Evolutionary conservation across 2,113 vertebrate genomes (phyloP).

Genomic region (Nothobranchius furzeri): DNA sequence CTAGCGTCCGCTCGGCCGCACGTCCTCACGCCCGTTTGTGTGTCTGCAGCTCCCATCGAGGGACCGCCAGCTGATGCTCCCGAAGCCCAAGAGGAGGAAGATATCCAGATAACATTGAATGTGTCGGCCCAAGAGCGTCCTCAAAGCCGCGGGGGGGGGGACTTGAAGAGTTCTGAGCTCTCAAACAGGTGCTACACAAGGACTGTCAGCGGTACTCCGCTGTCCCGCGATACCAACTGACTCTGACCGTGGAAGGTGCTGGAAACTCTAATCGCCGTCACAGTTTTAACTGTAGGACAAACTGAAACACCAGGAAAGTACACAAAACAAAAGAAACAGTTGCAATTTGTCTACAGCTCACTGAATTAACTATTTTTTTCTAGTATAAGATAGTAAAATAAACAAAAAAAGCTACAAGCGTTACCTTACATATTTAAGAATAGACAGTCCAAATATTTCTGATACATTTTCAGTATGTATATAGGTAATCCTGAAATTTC

Average conservation of each 20-base stretch:
- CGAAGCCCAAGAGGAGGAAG: conserved; percentile 98
- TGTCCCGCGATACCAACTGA: conserved; percentile 64
- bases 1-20: too few species aligned
- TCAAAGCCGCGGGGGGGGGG: conserved; percentile 65
- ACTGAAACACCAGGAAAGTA: conserved; percentile 3
- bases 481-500: conserved; percentile 98
- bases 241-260: conserved; percentile 78
- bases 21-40: neutral
- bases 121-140: conserved; percentile 76
- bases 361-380: conserved; percentile 90
- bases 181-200: conserved; percentile 74
- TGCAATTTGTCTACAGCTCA: conserved; percentile 88
- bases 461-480: conserved; percentile 99
- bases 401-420: conserved; percentile 85
- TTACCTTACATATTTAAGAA: conserved; percentile 87
- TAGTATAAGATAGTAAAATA: conserved; percentile 86
- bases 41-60: conserved; percentile 88
- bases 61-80: conserved; percentile 94
- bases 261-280: conserved; percentile 82
- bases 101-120: conserved; percentile 99
- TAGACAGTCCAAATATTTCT: conserved; percentile 99
- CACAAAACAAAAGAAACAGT: conserved; percentile 69
- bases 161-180: conserved; percentile 61
- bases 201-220: conserved; percentile 74
- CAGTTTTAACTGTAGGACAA: conserved; percentile 73